Evolutionary conservation across 2,888 invertebrate species (phyloP), one percentile per base, ranked within the genome.

Genomic region (Eupeodes latifasciatus): DNA sequence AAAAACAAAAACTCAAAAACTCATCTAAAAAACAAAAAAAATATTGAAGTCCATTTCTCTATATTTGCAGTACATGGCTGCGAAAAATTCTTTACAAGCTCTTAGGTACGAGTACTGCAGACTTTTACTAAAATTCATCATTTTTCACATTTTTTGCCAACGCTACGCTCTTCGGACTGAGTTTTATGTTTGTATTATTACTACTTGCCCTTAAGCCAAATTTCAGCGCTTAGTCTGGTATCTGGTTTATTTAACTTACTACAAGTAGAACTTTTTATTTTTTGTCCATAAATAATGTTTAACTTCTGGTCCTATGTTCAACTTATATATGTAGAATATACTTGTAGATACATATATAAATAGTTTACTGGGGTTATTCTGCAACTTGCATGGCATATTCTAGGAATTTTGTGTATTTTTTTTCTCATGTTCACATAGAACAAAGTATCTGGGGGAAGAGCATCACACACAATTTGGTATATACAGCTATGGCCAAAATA

Each of bases 221-320:
- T 81, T 81, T 78, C 81, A 85, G 69, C 81, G 74, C 69, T 88
- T 81, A 88, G 88, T 85, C 78, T 69, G 85, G 88, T 81, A 85
- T 85, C 69, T 69, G 85, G 88, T 79, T 77, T 81, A 85, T 81
- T 77, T 88, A 81, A 85, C 85, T 88, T 85, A 88, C 81, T 71
- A 85, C 80, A 80, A 88, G 81, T 85, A 85, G 69, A 88, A 85
- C 78, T 88, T 88, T 40, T 40, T 27, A 27, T 27, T 40, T 40
- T 85, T 85, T 88, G 64, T 71, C 66, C 88, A 88, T 88, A 85
- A 88, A 88, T 88, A 88, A 88, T 81, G 85, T 85, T 88, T 62
- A 88, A 85, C 85, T 85, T 78, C 81, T 85, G 85, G 81, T 74
- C 53, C 61, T 71, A 40, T 40, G 40, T 5, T 40, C 9, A 9